Conservation (phyloP, 2,797 vertebrate species). For the Adelosebastes latens region DNA sequence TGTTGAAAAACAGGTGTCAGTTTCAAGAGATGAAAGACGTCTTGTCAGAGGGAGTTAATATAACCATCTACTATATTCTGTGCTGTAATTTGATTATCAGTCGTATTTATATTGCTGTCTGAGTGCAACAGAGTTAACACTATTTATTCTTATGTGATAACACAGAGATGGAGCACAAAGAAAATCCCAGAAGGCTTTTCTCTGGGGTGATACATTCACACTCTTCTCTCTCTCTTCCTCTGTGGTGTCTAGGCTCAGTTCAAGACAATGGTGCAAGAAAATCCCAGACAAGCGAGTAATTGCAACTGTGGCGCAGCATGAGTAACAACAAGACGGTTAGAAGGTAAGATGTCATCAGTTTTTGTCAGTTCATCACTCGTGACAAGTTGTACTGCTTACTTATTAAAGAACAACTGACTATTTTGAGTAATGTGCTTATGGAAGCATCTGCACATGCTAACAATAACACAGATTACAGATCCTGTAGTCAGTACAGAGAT, state of each 20-base stretch:
- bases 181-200: slow-evolving; percentile 9
- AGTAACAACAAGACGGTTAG: slow-evolving; percentile 23
- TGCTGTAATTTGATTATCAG: slow-evolving; percentile 13
- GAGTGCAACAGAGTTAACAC: background rate
- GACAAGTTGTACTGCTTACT: slow-evolving; percentile 6
- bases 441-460: background rate
- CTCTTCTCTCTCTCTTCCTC: slow-evolving; percentile 9
- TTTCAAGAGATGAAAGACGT: slow-evolving; percentile 19
- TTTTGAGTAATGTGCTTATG: background rate
- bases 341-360: slow-evolving; percentile 24
- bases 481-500: background rate
- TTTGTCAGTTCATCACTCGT: slow-evolving; percentile 13
- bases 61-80: background rate
- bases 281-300: slow-evolving; percentile 22
- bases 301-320: slow-evolving; percentile 5
- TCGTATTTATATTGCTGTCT: background rate
- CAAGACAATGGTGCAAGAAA: slow-evolving; percentile 31
- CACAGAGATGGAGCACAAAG: background rate
- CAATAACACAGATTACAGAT: background rate
- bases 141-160: background rate
- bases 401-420: slow-evolving; percentile 16
- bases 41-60: slow-evolving; percentile 5
- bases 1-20: slow-evolving; percentile 51
- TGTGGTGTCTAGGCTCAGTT: slow-evolving; percentile 3
- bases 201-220: background rate